Percentiles rank a stretch among this genome's conserved stretches.
phyloP scores from a whole-genome alignment of 92 coral and sea anemone species.

The Heteractis magnifica region DNA sequence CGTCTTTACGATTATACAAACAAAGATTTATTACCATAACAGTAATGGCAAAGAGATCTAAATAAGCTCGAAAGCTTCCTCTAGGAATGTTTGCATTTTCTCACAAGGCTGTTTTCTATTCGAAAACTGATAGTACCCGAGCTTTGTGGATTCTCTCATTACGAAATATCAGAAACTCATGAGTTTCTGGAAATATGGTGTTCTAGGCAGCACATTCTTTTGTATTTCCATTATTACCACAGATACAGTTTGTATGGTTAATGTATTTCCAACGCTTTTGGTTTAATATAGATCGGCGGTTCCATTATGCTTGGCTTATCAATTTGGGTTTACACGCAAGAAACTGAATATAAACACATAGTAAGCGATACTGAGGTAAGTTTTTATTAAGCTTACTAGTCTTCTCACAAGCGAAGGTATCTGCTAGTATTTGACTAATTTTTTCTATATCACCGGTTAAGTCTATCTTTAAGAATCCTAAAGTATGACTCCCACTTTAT shows the following conservation, averaged over 20 bases:
- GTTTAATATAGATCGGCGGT: conserved; percentile 72
- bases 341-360: conserved; percentile 85
- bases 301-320: conserved; percentile 79
- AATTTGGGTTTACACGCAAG: conserved; percentile 79
- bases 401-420: neutral
- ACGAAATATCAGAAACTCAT: too few species aligned
- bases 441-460: too few species aligned
- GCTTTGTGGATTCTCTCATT: neutral
- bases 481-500: too few species aligned
- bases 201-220: neutral
- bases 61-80: neutral
- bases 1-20: neutral
- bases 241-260: neutral
- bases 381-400: too few species aligned
- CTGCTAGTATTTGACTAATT: too few species aligned
- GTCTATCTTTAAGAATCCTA: too few species aligned
- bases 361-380: conserved; percentile 65
- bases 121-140: neutral
- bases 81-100: neutral
- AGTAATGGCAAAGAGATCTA: neutral
- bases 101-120: neutral
- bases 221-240: neutral
- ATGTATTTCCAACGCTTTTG: neutral
- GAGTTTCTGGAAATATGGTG: too few species aligned
- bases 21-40: neutral